Base-by-base conservation (phyloP, 1,140 invertebrate genomes). In the Polyergus mexicanus region DNA sequence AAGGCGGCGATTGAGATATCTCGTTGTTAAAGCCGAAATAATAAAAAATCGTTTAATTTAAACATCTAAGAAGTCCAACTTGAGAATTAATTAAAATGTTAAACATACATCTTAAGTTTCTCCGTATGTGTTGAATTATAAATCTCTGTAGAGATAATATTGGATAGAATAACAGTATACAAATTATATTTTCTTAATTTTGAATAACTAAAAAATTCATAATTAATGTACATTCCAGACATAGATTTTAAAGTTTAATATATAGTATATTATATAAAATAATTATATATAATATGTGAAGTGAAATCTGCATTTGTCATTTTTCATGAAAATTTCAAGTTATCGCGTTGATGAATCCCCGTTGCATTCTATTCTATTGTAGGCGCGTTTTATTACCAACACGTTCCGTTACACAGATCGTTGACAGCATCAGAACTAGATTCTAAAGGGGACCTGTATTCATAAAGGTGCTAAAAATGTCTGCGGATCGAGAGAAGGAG, bases 1-100 rank as follows among this genome's bases (percentile, higher is more conserved):
- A n/a, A n/a, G 54, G 54, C 38, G 66, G 38, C 41, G 68, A 41
- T 83, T 83, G 60, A 74, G n/a, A 74, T 32, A 28, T 41, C 28
- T 54, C 13, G 16, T 81, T n/a, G 3, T n/a, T 62, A n/a, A 44
- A 66, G 63, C 47, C 51, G n/a, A n/a, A 13, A 28, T 28, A 25
- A 51, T 65, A 5, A 51, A 54, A 65, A 25, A 25, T 63, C 6
- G 1, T 77, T 4, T 3, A 56, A 16, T 38, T 13, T 35, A 19
- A 41, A 32, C 25, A 25, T 51, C 19, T n/a, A 32, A 51, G 1
- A 16, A 35, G 19, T 32, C 19, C 2, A 13, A 8, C 1, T 0
- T 44, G 13, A 54, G 54, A 22, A 56, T 65, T 68, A 6, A 68
- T 80, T 32, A 7, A 38, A 54, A 38, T 7, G 0, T 51, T 51